A percentile compares a stretch with the other conserved stretches of the same genome.
Evolutionary conservation across 2,797 vertebrate species (phyloP).

Genomic region (Lagodon rhomboides): DNA sequence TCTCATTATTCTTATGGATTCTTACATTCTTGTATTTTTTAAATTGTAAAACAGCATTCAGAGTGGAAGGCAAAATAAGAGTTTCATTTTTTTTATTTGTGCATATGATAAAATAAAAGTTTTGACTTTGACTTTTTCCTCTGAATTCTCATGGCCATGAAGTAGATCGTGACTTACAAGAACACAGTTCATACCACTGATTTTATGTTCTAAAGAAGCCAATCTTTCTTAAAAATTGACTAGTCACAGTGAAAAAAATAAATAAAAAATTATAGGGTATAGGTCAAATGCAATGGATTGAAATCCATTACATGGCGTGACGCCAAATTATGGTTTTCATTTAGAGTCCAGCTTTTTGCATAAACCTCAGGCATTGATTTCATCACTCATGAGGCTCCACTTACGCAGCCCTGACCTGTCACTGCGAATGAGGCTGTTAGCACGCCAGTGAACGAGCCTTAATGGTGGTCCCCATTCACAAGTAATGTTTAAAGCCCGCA

Average conservation of each 20-base stretch:
- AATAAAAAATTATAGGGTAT: conserved; percentile 16
- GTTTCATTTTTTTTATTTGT: too few relatives aligned
- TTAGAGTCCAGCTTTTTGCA: conserved; percentile 56
- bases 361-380: conserved; percentile 59
- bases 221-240: background rate
- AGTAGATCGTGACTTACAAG: background rate
- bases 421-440: conserved; percentile 60
- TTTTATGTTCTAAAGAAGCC: background rate
- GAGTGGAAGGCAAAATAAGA: too few relatives aligned
- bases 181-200: background rate
- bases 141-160: too few relatives aligned
- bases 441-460: conserved; percentile 53
- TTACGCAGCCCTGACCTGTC: conserved; percentile 63
- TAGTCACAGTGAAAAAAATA: background rate
- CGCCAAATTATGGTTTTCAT: conserved; percentile 56
- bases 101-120: too few relatives aligned
- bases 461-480: conserved; percentile 55
- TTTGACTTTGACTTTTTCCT: background rate
- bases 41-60: too few relatives aligned
- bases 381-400: conserved; percentile 61
- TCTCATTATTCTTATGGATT: too few relatives aligned
- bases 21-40: too few relatives aligned
- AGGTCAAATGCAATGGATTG: conserved; percentile 30
- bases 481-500: conserved; percentile 53
- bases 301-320: conserved; percentile 51